phyloP scores from a whole-genome alignment of 2,888 invertebrate genomes.

The Reticulitermes lucifugus region DNA sequence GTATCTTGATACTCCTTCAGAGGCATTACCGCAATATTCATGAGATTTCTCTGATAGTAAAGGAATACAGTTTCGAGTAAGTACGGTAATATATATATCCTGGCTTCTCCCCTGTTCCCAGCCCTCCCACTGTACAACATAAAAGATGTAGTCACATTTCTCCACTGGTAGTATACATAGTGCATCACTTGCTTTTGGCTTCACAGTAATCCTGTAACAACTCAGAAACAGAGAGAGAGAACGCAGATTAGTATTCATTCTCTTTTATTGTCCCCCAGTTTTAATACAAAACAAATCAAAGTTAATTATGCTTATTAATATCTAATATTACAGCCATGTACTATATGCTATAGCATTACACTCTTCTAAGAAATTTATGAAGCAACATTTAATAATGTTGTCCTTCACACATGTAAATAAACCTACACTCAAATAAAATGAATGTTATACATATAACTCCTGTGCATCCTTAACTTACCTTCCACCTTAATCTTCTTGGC shows the following conservation, averaged over 20 bases:
- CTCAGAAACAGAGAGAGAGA: constrained; percentile 68
- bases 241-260: constrained; percentile 62
- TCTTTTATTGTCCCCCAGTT: constrained; percentile 16
- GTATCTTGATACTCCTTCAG: too few relatives aligned
- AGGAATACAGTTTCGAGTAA: neutral
- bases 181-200: constrained; percentile 51
- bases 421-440: constrained; percentile 3
- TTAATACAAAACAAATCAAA: constrained; percentile 23
- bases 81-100: constrained; percentile 8
- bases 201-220: constrained; percentile 63
- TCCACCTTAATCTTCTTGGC: constrained; percentile 50
- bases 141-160: constrained; percentile 48
- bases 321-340: constrained; percentile 1
- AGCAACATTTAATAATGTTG: constrained; percentile 1
- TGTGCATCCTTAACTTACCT: constrained; percentile 47
- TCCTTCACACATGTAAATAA: neutral
- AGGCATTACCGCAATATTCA: too few relatives aligned
- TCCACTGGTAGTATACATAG: constrained; percentile 51
- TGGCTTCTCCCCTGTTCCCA: neutral
- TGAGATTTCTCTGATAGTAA: neutral
- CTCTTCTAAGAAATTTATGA: neutral
- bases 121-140: constrained; percentile 40
- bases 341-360: neutral
- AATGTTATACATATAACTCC: neutral
- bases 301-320: constrained; percentile 4